phyloP scores from a whole-genome alignment of 1,140 invertebrate species.

The Drosophila eugracilis region DNA sequence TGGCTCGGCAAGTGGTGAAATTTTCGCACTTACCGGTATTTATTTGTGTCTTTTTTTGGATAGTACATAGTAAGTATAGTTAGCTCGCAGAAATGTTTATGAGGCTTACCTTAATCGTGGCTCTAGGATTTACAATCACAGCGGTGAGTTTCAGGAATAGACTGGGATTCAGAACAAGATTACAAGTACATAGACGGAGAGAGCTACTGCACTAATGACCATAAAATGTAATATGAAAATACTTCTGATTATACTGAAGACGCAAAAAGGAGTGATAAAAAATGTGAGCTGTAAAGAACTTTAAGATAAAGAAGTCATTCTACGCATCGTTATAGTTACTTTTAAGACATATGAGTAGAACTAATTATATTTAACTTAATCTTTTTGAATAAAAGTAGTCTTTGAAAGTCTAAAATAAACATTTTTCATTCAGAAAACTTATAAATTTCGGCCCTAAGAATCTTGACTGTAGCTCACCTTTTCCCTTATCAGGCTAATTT shows the following conservation, averaged over 20 bases:
- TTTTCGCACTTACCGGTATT: slow-evolving; percentile 22
- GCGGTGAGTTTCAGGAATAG: slow-evolving; percentile 2
- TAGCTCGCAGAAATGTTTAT: neutral
- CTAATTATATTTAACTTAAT: neutral
- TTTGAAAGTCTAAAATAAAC: neutral
- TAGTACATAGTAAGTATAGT: slow-evolving; percentile 44
- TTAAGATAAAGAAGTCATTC: neutral
- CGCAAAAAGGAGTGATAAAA: slow-evolving; percentile 5
- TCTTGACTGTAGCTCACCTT: slow-evolving; percentile 9
- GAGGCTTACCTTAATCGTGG: neutral
- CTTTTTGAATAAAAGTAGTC: neutral
- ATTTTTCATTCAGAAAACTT: no score
- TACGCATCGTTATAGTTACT: neutral
- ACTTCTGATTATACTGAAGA: neutral
- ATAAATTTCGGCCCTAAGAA: neutral
- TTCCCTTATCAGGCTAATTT: slow-evolving; percentile 17
- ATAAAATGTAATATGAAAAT: neutral
- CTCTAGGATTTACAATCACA: neutral
- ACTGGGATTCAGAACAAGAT: neutral
- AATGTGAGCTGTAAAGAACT: neutral
- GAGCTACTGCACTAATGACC: neutral
- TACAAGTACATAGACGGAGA: neutral
- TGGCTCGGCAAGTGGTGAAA: slow-evolving; percentile 19
- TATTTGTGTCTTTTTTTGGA: slow-evolving; percentile 17
- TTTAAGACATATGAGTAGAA: neutral